A percentile compares a stretch with the other conserved stretches of the same genome.
Conservation (phyloP, 1,140 invertebrate species). For the Epicauta chinensis region DNA sequence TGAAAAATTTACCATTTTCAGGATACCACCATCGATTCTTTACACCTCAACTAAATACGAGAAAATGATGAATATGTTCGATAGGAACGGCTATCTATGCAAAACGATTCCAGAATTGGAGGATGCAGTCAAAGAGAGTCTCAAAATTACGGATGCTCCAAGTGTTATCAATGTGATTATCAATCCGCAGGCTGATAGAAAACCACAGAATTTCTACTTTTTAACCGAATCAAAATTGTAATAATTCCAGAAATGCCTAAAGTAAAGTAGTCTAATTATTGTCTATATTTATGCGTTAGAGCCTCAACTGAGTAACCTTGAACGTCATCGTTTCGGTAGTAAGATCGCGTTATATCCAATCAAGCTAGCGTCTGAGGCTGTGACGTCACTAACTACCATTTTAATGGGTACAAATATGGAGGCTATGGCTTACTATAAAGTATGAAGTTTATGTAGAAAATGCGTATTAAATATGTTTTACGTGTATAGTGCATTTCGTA, state of each 20-base stretch:
- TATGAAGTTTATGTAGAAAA: no score
- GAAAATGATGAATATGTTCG: constrained; percentile 82
- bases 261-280: neutral
- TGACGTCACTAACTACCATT: no score
- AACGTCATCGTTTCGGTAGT: no score
- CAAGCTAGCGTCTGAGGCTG: no score
- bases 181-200: constrained; percentile 78
- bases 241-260: constrained; percentile 26
- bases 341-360: no score
- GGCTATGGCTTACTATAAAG: no score
- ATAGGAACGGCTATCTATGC: constrained; percentile 70
- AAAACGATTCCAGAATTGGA: constrained; percentile 68
- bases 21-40: constrained; percentile 75
- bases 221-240: constrained; percentile 85
- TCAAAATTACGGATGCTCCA: constrained; percentile 65
- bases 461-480: no score
- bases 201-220: constrained; percentile 86
- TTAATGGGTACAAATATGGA: no score
- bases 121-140: constrained; percentile 57
- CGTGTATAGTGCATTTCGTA: no score
- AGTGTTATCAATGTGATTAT: constrained; percentile 90
- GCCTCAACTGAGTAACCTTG: no score
- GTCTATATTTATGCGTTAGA: neutral
- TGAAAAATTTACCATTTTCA: constrained; percentile 41
- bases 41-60: constrained; percentile 78